Evolutionary conservation across 1,140 invertebrate genomes (phyloP), one percentile per base, ranked within the genome.

Genomic region (Drosophila grimshawi): DNA sequence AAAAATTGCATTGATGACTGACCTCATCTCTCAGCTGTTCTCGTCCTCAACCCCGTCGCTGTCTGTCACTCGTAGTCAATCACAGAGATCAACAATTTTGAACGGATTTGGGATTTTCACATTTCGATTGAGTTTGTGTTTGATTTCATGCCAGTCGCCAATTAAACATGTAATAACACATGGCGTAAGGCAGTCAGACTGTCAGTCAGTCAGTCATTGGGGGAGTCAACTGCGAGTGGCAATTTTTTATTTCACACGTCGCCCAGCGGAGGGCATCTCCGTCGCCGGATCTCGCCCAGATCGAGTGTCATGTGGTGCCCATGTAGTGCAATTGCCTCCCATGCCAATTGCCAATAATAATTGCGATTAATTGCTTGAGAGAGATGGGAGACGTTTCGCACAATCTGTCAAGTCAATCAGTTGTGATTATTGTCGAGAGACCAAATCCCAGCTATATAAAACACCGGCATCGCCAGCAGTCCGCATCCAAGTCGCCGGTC

Each of bases 301-400:
- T 65, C 49, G 76, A 79, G 80, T 82, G 83, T 88, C 85, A 86
- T 83, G 85, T 80, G 83, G 72, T 88, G 82, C 82, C 69, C 83
- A 88, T 88, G 37, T 88, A 83, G 85, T 88, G 81, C 83, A 89
- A 59, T 35, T 30, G 52, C 52, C 53, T 80, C 77, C 74, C 69
- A 74, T 68, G 74, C 62, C 41, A 33, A 60, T 64, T 64, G 48
- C 32, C 48, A 29, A 29, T 37, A 53, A 59, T 85, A 88, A 88
- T 88, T 88, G 85, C 60, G 5, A 41, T 69, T 82, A 88, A 83
- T 86, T 83, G 74, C 37, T 8, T 19, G 19, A 8, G 3, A 4
- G 29, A 49, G 48, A 49, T 32, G 48, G 67, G 76, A 83, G 70
- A 76, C 55, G 49, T 55, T 19, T 19, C 10, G 51, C 27, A 70